Conservation (phyloP, 2,113 vertebrate genomes). For the Chlamydotis undulata region DNA sequence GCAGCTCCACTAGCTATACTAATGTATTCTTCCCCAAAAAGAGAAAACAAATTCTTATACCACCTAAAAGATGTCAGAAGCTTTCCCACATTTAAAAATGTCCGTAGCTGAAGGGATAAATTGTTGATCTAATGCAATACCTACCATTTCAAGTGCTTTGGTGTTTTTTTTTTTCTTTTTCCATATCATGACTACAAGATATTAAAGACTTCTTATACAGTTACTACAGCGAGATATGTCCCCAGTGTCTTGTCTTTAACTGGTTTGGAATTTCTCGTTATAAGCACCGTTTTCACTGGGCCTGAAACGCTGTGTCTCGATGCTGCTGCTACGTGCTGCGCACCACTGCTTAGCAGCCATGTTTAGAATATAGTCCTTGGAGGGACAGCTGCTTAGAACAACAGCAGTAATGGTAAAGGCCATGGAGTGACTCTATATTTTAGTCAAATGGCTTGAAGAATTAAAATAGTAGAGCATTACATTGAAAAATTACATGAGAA, state of each 20-base stretch:
- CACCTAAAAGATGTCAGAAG: not conserved
- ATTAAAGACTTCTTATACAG: not conserved
- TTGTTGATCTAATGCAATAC: not conserved
- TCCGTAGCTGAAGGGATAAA: not conserved
- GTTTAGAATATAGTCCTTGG: not conserved
- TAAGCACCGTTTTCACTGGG: not conserved
- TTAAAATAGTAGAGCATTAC: not conserved
- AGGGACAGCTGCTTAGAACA: not conserved
- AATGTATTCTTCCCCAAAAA: not conserved
- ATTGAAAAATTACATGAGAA: not conserved
- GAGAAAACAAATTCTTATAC: not conserved
- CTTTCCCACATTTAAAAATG: not conserved
- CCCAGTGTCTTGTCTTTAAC: not conserved
- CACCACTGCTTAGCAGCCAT: not conserved
- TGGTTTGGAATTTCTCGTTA: not conserved
- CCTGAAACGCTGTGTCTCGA: not conserved
- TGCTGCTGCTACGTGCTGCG: not conserved
- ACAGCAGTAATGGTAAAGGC: not conserved
- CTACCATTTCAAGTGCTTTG: not conserved
- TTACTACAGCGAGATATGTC: not conserved
- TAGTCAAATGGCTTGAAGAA: not conserved
- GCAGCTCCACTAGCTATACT: not conserved
- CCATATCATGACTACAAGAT: not conserved
- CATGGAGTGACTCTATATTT: not conserved
- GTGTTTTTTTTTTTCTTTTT: not conserved